These are phyloP conservation scores for Gallinago stenura DNA, from an alignment of 2,797 vertebrate species.

Conservation along the genomic window DNA sequence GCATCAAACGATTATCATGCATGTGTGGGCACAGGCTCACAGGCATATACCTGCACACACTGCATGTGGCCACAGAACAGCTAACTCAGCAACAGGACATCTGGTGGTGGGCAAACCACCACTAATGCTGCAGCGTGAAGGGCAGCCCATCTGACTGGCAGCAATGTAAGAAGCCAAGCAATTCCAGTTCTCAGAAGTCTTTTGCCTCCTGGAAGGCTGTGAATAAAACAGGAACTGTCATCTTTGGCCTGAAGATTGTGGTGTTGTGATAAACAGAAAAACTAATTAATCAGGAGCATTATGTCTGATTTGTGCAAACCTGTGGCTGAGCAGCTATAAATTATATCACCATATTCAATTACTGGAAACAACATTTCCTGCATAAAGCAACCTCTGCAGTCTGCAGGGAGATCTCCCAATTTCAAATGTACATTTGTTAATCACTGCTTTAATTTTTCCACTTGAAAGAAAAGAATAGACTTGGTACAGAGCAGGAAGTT, in stretches of 20 bases:
- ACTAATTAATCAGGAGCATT: slow-evolving; percentile 23
- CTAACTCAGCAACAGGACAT: not conserved
- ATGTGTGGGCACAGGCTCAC: not conserved
- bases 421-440: slow-evolving; percentile 29
- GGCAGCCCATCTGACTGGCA: not conserved
- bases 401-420: not conserved
- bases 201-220: slow-evolving; percentile 14
- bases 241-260: not conserved
- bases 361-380: slow-evolving; percentile 64
- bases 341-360: slow-evolving; percentile 63
- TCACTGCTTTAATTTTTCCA: not conserved
- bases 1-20: not conserved
- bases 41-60: not conserved
- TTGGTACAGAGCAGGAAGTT: slow-evolving; percentile 10
- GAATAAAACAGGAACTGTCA: not conserved
- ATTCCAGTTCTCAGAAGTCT: not conserved
- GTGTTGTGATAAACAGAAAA: slow-evolving; percentile 24
- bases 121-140: not conserved
- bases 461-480: slow-evolving; percentile 21
- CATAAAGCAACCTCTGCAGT: not conserved
- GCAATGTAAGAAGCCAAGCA: not conserved
- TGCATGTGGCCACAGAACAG: not conserved
- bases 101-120: not conserved
- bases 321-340: slow-evolving; percentile 41
- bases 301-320: slow-evolving; percentile 43